Base-by-base conservation (phyloP, 2,113 vertebrate species). In the Chaenocephalus aceratus region DNA sequence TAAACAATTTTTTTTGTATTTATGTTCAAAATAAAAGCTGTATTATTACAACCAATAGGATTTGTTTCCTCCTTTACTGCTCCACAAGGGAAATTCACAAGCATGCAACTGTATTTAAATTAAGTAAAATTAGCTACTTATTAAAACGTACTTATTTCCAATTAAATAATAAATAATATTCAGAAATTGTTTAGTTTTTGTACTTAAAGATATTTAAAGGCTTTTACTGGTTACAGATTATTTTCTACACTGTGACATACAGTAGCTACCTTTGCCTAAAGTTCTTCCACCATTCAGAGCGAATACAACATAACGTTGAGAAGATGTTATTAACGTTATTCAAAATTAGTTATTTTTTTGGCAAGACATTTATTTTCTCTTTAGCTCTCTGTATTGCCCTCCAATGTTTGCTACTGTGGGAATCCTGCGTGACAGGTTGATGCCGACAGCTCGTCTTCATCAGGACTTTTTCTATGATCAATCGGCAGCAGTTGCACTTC, bases 381-480 rank as follows among this genome's bases (percentile, higher is more conserved):
- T 14, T 10, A 1, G 10, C 51, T 30, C 11, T 63, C 11, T 54
- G 0, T 26, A 41, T 21, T 36, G 5, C 2, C 9, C 14, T 3
- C 10, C 26, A 2, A 2, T 80, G 36, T 16, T 77, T 51, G 18
- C 36, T 62, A 56, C 48, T 6, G 59, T 54, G 52, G 3, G 36
- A 60, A 64, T 82, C 48, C 63, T 15, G 58, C 14, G 6, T 44
- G 75, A 61, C 66, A 36, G 59, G 45, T 45, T 18, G 56, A 75
- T 1, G 65, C 53, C 72, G 84, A 92, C 82, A 86, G 83, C 64
- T 79, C 60, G 12, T 78, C 82, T 65, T 78, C 72, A 70, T 85
- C 61, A 3, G 30, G 48, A 34, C 58, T 63, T 72, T 4, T 51
- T 10, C 75, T 2, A 52, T 23, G 68, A 70, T 60, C 44, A 1